Evolutionary conservation across 2,888 invertebrate species (phyloP).

Genomic region (Sialis fuliginosa): DNA sequence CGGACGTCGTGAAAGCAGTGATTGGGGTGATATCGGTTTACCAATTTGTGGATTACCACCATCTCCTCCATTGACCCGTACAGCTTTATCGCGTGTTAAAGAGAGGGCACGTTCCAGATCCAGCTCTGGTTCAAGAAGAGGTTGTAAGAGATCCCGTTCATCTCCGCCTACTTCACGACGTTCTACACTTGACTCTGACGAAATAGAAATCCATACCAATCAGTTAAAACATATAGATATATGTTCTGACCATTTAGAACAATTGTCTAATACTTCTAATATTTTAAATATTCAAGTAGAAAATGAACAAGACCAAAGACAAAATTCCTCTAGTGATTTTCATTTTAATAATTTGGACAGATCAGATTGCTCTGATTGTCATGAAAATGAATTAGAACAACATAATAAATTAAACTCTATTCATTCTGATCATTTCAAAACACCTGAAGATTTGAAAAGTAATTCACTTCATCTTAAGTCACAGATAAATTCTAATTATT

Average conservation of each 20-base stretch:
- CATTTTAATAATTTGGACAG: no score
- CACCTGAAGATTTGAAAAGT: no score
- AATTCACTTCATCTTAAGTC: no score
- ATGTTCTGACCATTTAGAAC: no score
- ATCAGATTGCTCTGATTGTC: no score
- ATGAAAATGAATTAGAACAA: no score
- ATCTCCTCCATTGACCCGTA: conserved; percentile 43
- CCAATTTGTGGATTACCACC: conserved; percentile 29
- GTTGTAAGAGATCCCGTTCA: conserved; percentile 41
- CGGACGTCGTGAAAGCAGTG: conserved; percentile 60
- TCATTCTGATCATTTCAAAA: no score
- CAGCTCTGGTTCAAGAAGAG: conserved; percentile 26
- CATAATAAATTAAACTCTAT: no score
- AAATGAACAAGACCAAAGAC: conserved; percentile 1
- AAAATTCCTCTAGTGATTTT: not conserved
- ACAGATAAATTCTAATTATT: no score
- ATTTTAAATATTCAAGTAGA: no score
- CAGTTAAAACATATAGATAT: no score
- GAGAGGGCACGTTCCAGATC: conserved; percentile 35
- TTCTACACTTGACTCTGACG: conserved; percentile 43
- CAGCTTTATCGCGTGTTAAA: conserved; percentile 43
- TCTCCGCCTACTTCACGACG: conserved; percentile 40
- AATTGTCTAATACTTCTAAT: no score
- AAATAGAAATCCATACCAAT: conserved; percentile 21
- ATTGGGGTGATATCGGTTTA: conserved; percentile 48